Evolutionary conservation across 2,113 vertebrate genomes (phyloP), one percentile per base, ranked within the genome.

Genomic region (Aleadryas rufinucha): DNA sequence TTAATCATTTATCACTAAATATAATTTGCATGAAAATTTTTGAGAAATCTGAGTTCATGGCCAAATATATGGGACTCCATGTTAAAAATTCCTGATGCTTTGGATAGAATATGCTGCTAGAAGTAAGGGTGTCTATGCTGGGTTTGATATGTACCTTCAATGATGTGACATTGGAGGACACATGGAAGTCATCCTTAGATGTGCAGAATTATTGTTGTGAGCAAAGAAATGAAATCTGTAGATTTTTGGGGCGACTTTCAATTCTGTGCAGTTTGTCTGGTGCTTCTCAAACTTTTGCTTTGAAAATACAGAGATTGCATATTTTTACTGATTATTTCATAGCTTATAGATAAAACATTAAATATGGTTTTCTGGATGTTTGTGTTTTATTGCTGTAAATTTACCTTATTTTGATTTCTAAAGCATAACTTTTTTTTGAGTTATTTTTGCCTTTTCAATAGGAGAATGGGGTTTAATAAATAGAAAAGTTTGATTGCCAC

Each of bases 351-450:
- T 56, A 69, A 84, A 84, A 27, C 15, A 70, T 37, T 65, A 83
- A 83, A 63, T 24, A 28, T 37, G 10, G 4, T 50, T 82, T 87
- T 57, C 33, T 18, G 2, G 33, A n/a, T 53, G 11, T 27, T 89
- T 75, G 19, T 24, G 0, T 41, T 84, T 61, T 24, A 42, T 60
- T 95, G 31, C 21, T 0, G 0, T 71, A 45, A 50, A 33, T 53
- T 79, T 64, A 20, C 20, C 8, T 52, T 37, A 10, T n/a, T 10
- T 78, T 35, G 23, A 35, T 81, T 60, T 81, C 30, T 28, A 59
- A 90, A 70, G 3, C 8, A 7, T 37, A 68, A 59, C 13, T 4
- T 64, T 68, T 26, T 54, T 77, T 54, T 19, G 0, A 20, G 16
- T 9, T 45, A 3, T 35, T 83, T 86, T 80, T 69, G 9, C 6